Percentiles rank a stretch among this genome's conserved stretches.
Conservation (phyloP, 2,888 invertebrate species). For the Amiota mariae region DNA sequence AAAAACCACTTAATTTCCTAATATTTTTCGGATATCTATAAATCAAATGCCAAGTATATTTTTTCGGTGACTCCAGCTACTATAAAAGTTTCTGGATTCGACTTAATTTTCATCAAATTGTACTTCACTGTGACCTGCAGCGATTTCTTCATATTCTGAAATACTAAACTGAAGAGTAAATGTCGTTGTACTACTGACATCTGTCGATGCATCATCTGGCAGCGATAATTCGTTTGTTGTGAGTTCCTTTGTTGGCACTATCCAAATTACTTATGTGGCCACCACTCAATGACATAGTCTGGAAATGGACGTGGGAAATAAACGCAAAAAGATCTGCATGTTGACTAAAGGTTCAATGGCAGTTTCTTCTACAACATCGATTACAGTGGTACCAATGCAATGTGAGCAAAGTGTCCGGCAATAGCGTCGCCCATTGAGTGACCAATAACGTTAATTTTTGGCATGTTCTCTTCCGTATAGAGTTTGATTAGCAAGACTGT, state of each 20-base stretch:
- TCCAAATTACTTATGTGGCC: slow-evolving; percentile 94
- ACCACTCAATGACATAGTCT: slow-evolving; percentile 97
- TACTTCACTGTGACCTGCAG: slow-evolving; percentile 54
- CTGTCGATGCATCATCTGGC: slow-evolving; percentile 63
- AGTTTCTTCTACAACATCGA: slow-evolving; percentile 99
- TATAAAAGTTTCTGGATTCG: slow-evolving; percentile 64
- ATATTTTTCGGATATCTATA: slow-evolving; percentile 90
- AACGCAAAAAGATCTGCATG: slow-evolving; percentile 95
- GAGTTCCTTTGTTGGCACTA: slow-evolving; percentile 83
- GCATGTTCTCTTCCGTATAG: slow-evolving; percentile 76
- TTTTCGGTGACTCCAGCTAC: slow-evolving; percentile 61
- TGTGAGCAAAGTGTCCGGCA: slow-evolving; percentile 86
- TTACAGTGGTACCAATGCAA: slow-evolving; percentile 84
- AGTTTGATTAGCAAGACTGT: slow-evolving; percentile 79
- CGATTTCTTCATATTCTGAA: slow-evolving; percentile 73
- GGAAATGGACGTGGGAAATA: slow-evolving; percentile 90
- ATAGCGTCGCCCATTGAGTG: slow-evolving; percentile 99
- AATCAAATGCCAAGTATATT: slow-evolving; percentile 93
- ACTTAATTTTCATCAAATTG: slow-evolving; percentile 42
- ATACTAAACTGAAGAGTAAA: slow-evolving; percentile 72
- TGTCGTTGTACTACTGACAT: slow-evolving; percentile 59
- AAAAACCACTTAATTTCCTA: slow-evolving; percentile 92
- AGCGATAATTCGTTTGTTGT: slow-evolving; percentile 81
- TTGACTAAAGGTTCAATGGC: slow-evolving; percentile 95
- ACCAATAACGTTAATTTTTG: slow-evolving; percentile 88